Conservation (phyloP, 2,888 invertebrate genomes). For the Tenthredo amoena region DNA sequence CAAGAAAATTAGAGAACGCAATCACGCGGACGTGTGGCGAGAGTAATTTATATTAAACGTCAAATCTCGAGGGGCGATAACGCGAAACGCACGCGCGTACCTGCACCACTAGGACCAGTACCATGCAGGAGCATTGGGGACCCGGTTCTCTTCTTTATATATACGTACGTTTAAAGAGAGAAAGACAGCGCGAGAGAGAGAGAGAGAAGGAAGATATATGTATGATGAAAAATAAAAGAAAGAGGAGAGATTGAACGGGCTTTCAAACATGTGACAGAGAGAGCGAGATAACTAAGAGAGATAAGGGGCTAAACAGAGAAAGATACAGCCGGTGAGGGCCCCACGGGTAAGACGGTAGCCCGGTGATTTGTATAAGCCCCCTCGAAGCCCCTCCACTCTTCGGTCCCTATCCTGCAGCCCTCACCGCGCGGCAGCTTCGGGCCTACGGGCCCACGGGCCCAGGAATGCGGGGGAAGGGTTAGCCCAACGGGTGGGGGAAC, state of each 20-base stretch:
- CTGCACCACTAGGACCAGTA: not conserved
- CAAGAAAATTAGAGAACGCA: constrained; percentile 51
- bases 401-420: constrained; percentile 53
- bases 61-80: constrained; percentile 65
- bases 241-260: constrained; percentile 57
- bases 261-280: constrained; percentile 53
- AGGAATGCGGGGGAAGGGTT: constrained; percentile 68
- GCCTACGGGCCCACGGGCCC: constrained; percentile 60
- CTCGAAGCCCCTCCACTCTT: constrained; percentile 69
- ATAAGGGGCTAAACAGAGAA: constrained; percentile 62
- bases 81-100: constrained; percentile 53
- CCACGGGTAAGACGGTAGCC: constrained; percentile 76
- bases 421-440: constrained; percentile 65
- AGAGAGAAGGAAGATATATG: constrained; percentile 29
- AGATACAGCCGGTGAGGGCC: constrained; percentile 64
- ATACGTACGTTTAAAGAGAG: not conserved
- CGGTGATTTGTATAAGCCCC: constrained; percentile 77
- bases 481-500: constrained; percentile 64
- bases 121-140: not conserved
- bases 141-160: not conserved
- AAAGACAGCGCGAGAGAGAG: not conserved
- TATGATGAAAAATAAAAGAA: constrained; percentile 58
- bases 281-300: constrained; percentile 67
- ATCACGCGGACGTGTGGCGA: constrained; percentile 52
- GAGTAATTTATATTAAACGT: constrained; percentile 64